Evolutionary conservation across 2,797 vertebrate genomes (phyloP).

Genomic region (Columba guinea): DNA sequence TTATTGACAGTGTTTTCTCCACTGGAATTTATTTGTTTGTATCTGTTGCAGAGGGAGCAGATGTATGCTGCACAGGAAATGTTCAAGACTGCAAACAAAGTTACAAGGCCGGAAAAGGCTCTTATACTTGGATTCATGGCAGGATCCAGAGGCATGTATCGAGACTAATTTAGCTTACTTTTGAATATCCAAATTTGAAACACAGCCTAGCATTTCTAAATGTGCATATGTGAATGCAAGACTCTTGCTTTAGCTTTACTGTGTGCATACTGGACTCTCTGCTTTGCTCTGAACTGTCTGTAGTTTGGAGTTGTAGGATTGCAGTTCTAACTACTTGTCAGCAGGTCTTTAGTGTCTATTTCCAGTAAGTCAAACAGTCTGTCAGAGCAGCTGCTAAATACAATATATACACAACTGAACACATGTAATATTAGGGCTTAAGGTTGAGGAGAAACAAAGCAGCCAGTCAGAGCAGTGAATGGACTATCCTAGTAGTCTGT

Average conservation of each 20-base stretch:
- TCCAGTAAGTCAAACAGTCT: neutral
- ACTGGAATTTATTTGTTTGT: neutral
- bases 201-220: neutral
- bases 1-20: neutral
- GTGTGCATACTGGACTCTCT: neutral
- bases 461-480: neutral
- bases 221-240: neutral
- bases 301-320: neutral
- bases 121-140: slow-evolving; percentile 99
- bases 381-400: neutral
- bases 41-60: slow-evolving; percentile 87
- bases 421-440: neutral
- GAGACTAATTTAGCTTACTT: neutral
- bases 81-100: slow-evolving; percentile 99
- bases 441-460: neutral
- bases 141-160: slow-evolving; percentile 90
- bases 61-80: slow-evolving; percentile 98
- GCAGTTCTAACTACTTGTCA: neutral
- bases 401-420: neutral
- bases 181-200: neutral
- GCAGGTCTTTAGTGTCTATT: neutral
- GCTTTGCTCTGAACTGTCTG: neutral
- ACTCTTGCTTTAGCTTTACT: neutral
- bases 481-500: neutral
- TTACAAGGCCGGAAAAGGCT: slow-evolving; percentile 97